Evolutionary conservation across 1,140 invertebrate species (phyloP).

Genomic region (Chlorops oryzae): DNA sequence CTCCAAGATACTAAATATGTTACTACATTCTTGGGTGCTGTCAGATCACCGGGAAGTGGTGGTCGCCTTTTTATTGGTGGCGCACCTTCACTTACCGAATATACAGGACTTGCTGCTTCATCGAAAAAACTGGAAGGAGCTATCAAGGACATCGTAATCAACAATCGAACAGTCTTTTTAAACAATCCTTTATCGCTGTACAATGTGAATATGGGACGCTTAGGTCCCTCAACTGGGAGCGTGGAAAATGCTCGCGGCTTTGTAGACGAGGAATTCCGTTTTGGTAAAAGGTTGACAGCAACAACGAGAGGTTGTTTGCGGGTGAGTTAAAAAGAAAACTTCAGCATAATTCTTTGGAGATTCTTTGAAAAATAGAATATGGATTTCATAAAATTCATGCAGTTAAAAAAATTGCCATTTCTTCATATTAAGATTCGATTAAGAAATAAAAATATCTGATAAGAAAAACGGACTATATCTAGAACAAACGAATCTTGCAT

Average conservation of each 20-base stretch:
- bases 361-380: too few species aligned
- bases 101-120: constrained; percentile 33
- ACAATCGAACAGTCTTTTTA: constrained; percentile 63
- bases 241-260: constrained; percentile 45
- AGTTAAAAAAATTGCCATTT: too few species aligned
- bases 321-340: constrained; percentile 41
- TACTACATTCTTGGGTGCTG: constrained; percentile 49
- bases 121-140: constrained; percentile 65
- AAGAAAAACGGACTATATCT: too few species aligned
- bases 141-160: constrained; percentile 74
- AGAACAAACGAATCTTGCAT: too few species aligned
- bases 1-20: constrained; percentile 52
- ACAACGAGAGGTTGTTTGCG: constrained; percentile 47
- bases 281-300: constrained; percentile 46
- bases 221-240: constrained; percentile 56
- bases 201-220: constrained; percentile 65
- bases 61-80: constrained; percentile 51
- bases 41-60: constrained; percentile 50
- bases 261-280: constrained; percentile 47
- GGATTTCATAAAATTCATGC: too few species aligned
- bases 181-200: constrained; percentile 60
- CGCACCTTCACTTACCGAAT: constrained; percentile 34
- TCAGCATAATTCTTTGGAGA: too few species aligned
- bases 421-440: too few species aligned
- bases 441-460: too few species aligned